A percentile compares a stretch with the other conserved stretches of the same genome.
phyloP scores from a whole-genome alignment of 2,888 invertebrate species.

The Cosmorhoe ocellata region DNA sequence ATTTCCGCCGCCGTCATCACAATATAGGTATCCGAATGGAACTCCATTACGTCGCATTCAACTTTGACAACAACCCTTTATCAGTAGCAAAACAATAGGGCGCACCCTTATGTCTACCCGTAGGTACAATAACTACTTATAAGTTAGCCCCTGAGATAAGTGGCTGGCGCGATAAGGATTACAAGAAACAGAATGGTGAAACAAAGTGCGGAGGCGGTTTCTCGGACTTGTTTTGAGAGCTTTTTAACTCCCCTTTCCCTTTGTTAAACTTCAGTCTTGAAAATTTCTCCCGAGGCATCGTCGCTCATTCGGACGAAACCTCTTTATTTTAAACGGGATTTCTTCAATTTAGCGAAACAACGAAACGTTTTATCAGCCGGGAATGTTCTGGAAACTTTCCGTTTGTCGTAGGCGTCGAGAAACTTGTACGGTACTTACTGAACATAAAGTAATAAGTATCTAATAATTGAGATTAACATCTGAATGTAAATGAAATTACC shows the following conservation, averaged over 20 bases:
- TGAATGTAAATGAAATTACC: conserved; percentile 9
- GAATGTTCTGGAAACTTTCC: conserved; percentile 47
- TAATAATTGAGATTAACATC: no score
- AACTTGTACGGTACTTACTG: not conserved
- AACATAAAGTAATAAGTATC: no score
- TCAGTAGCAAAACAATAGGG: conserved; percentile 52
- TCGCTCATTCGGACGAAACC: conserved; percentile 57
- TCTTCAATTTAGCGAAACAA: conserved; percentile 59
- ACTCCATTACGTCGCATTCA: conserved; percentile 29
- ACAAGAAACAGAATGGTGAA: conserved; percentile 54
- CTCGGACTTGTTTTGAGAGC: conserved; percentile 52
- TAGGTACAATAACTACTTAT: conserved; percentile 57
- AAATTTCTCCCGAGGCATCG: conserved; percentile 49
- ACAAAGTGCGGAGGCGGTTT: conserved; percentile 51
- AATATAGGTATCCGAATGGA: conserved; percentile 29
- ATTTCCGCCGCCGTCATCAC: conserved; percentile 20
- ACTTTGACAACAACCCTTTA: conserved; percentile 48
- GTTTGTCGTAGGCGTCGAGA: conserved; percentile 31
- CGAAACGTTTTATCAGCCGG: conserved; percentile 51
- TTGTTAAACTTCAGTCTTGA: conserved; percentile 52
- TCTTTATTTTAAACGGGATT: conserved; percentile 57
- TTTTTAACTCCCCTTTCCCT: conserved; percentile 50
- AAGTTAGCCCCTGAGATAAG: conserved; percentile 57
- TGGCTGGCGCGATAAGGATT: conserved; percentile 51
- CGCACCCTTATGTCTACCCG: conserved; percentile 46